Evolutionary conservation across 2,888 invertebrate genomes (phyloP), one percentile per base, ranked within the genome.

Genomic region (Trachelus tabidus): DNA sequence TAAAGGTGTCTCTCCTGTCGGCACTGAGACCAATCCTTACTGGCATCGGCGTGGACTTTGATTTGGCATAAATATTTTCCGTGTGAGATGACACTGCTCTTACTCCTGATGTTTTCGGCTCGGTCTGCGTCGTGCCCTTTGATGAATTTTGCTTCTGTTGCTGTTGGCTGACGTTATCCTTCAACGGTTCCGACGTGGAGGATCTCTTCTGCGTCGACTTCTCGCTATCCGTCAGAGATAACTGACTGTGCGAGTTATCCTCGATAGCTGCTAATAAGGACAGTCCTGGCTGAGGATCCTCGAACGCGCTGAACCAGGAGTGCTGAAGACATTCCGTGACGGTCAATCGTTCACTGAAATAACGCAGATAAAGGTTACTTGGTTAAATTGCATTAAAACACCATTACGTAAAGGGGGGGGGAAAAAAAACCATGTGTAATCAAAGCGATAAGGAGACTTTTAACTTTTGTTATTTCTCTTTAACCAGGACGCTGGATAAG

Each of bases 271-370:
- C 35, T 68, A 35, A 35, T 35, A 78, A 73, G 4, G 81, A 79
- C 12, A 87, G 76, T 6, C 87, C 80, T 11, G 84, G 80, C 68
- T 79, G 82, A 12, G 89, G 87, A 33, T 85, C 88, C 69, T 89
- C 87, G 84, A 87, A 90, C 79, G 87, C 82, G 35, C 77, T 78
- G 87, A 98, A 94, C 98, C 98, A 98, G 89, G 96, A 94, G 93
- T 98, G 98, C 92, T 96, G 95, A 91, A 98, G 94, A 93, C 98
- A 96, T 92, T 97, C 96, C 89, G 95, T 94, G 89, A 97, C 97
- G 91, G 96, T 96, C 93, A 98, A 95, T 92, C 98, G 96, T 92
- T 96, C 95, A 92, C 98, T 98, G 93, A 15, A 94, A 94, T 76
- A 81, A 56, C 6, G 23, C 23, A 56, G 56, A 56, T 23, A 9